Evolutionary conservation across 1,140 invertebrate species (phyloP), one percentile per base, ranked within the genome.

Genomic region (Zaprionus kolodkinae): DNA sequence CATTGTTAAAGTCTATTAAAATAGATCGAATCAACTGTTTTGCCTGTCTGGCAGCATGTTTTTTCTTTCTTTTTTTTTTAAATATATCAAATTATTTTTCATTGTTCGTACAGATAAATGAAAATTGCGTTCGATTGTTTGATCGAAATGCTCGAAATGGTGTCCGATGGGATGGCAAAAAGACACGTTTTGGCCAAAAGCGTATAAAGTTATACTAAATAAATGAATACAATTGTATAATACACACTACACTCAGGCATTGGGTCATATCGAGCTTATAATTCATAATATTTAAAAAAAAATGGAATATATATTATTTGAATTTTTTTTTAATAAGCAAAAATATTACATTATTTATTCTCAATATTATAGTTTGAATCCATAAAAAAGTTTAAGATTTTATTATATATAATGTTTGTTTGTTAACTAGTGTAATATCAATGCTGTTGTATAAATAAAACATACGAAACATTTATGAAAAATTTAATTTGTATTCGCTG

Each of bases 1-100:
- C 43, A 61, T 61, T 68, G 56, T 68, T 48, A 57, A 76, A 72
- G 57, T 76, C 57, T 54, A 79, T 76, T 79, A 50, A 79, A 76
- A 79, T 60, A 67, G 63, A 79, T 72, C 67, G 45, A 21, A 59
- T 60, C 50, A 40, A 30, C 50, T 71, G 56, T 64, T 64, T 25
- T 59, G 33, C 48, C 43, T 17, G 11, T 25, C 17, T 50, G 45
- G 45, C 45, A 45, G 3, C 11, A 15, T 38, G 33, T 30, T 11
- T 56, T 61, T 70, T 54, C 36, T n/a, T n/a, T 21, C 21, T 21
- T 21, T 21, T 21, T 21, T 21, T 21, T 21, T 21, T 21, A 21
- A 62, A 62, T 21, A 62, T 61, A 54, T 50, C 25, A 66, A 40
- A 52, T 25, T 40, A 33, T 9, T 66, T 10, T 21, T 50, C 62